These are phyloP conservation scores for Acanthisitta chloris DNA, from an alignment of 2,113 vertebrate genomes.

Conservation along the genomic window DNA sequence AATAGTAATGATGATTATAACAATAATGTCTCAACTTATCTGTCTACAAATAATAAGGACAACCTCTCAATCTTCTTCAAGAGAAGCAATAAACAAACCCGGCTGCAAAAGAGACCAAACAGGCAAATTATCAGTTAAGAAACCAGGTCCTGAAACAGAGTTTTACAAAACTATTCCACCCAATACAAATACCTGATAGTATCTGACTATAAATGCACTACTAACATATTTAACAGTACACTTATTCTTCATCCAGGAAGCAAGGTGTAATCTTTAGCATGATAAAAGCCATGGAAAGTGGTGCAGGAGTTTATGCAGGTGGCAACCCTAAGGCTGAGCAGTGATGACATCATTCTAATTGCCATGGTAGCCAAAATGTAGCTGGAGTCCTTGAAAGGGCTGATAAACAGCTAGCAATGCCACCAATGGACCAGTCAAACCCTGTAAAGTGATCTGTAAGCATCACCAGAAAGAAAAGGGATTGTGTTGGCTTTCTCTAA, in stretches of 20 bases:
- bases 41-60: background rate
- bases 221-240: background rate
- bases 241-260: background rate
- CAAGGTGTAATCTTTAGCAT: background rate
- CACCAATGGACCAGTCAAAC: background rate
- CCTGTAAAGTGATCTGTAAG: background rate
- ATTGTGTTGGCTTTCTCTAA: background rate
- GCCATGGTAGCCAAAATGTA: rapidly evolving
- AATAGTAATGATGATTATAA: background rate
- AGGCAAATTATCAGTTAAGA: background rate
- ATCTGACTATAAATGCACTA: background rate
- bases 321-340: background rate
- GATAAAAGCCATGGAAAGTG: background rate
- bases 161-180: background rate
- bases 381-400: background rate
- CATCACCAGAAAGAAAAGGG: background rate
- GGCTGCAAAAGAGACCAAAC: background rate
- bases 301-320: rapidly evolving
- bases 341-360: background rate
- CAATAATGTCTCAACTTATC: background rate
- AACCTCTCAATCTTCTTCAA: background rate
- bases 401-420: background rate
- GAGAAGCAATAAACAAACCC: background rate
- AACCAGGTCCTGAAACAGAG: background rate
- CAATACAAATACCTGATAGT: background rate